Conservation (phyloP, 2,888 invertebrate genomes). For the Cetonia aurata region DNA sequence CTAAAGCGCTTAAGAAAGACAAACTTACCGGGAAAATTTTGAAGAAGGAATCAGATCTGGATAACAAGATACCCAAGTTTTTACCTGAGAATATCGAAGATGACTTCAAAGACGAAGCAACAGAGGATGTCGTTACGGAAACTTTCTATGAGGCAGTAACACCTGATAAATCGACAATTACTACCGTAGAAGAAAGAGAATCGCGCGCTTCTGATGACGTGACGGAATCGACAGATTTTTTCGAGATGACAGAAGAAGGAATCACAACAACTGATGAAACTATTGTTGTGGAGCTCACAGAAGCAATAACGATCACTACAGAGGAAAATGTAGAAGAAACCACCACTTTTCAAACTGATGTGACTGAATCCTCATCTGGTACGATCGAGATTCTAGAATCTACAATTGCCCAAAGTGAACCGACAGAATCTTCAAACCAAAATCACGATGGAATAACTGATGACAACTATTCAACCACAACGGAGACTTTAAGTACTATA, state of each 20-base stretch:
- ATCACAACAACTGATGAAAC: constrained; percentile 1
- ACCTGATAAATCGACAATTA: too few species aligned
- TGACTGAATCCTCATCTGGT: constrained; percentile 9
- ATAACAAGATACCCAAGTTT: constrained; percentile 30
- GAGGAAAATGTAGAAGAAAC: constrained; percentile 35
- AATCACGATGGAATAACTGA: too few species aligned
- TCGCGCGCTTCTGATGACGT: not conserved
- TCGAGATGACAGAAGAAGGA: not conserved
- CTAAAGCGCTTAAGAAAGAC: constrained; percentile 12
- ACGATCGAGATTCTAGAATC: too few species aligned
- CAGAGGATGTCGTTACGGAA: constrained; percentile 16
- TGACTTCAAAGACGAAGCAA: not conserved
- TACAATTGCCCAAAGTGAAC: too few species aligned
- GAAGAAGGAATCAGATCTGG: constrained; percentile 25
- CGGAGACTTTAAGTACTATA: constrained; percentile 27
- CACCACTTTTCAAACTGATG: constrained; percentile 5
- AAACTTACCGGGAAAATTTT: not conserved
- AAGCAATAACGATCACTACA: constrained; percentile 42
- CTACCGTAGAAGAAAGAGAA: not conserved
- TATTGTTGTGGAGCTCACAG: too few species aligned
- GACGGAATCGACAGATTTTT: not conserved
- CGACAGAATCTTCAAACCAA: too few species aligned
- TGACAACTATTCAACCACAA: constrained; percentile 24
- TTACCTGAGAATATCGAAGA: not conserved
- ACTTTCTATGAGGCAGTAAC: constrained; percentile 9